These are phyloP conservation scores for Adelphocoris suturalis DNA, from an alignment of 2,888 invertebrate genomes.

Conservation along the genomic window DNA sequence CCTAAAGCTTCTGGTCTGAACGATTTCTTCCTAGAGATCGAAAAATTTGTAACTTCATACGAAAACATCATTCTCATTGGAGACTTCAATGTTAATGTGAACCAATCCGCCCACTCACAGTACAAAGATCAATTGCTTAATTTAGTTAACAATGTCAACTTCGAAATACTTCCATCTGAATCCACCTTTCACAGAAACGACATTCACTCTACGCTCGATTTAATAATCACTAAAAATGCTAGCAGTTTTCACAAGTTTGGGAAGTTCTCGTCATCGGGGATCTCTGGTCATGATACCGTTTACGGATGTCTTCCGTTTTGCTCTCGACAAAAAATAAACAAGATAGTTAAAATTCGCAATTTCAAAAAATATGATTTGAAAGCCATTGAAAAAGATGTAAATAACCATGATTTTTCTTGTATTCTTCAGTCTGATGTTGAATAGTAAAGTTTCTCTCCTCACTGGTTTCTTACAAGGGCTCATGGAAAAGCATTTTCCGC, in stretches of 20 bases:
- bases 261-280: not conserved
- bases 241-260: not conserved
- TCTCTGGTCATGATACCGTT: too few relatives aligned
- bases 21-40: slow-evolving; percentile 2
- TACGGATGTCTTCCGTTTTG: not conserved
- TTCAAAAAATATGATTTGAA: not conserved
- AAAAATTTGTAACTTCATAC: slow-evolving; percentile 30
- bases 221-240: not conserved
- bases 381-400: not conserved
- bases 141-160: too few relatives aligned
- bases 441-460: too few relatives aligned
- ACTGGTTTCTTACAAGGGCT: too few relatives aligned
- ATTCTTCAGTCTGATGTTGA: too few relatives aligned
- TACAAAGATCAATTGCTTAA: slow-evolving; percentile 45
- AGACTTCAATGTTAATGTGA: too few relatives aligned
- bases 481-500: too few relatives aligned
- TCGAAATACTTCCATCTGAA: too few relatives aligned
- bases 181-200: not conserved
- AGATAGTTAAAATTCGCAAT: not conserved
- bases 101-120: too few relatives aligned
- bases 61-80: slow-evolving; percentile 33
- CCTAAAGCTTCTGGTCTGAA: slow-evolving; percentile 50
- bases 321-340: not conserved
- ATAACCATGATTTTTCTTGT: too few relatives aligned
- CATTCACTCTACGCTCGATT: not conserved